A percentile compares a stretch with the other conserved stretches of the same genome.
These are phyloP conservation scores for Lasioglossum figueresi DNA, from an alignment of 2,888 invertebrate species.

Conservation along the genomic window DNA sequence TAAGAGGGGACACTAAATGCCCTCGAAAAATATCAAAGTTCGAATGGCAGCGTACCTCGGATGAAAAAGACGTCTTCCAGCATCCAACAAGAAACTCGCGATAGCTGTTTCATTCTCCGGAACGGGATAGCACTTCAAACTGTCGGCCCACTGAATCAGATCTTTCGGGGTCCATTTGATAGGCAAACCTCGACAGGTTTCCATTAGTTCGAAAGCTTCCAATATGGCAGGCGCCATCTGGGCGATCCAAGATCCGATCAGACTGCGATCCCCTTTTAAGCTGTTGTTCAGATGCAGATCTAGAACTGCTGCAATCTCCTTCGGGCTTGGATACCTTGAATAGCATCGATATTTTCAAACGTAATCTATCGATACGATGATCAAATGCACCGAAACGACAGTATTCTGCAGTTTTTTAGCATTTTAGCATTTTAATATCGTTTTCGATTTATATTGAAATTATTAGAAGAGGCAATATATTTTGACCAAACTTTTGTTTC, in stretches of 20 bases:
- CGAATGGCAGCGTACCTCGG: conserved; percentile 67
- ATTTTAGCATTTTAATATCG: too few relatives aligned
- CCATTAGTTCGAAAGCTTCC: conserved; percentile 72
- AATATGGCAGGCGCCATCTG: conserved; percentile 73
- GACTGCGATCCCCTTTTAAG: conserved; percentile 64
- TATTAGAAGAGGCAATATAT: too few relatives aligned
- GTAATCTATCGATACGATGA: neutral
- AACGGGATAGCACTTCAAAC: conserved; percentile 76
- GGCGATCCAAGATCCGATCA: conserved; percentile 75
- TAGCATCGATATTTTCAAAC: neutral
- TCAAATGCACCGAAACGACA: neutral
- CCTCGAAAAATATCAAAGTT: neutral
- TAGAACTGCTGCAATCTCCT: conserved; percentile 74
- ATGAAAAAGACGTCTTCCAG: conserved; percentile 75
- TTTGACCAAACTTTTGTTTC: neutral
- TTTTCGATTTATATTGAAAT: too few relatives aligned
- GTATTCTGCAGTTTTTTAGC: neutral
- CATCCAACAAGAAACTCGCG: conserved; percentile 74
- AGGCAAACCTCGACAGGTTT: conserved; percentile 60
- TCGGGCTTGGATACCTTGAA: conserved; percentile 70
- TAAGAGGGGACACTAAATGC: neutral
- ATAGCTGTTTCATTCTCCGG: conserved; percentile 71
- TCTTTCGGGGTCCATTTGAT: conserved; percentile 76
- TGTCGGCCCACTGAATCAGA: conserved; percentile 77
- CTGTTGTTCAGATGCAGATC: conserved; percentile 76